A percentile compares a stretch with the other conserved stretches of the same genome.
These are phyloP conservation scores for Lindbergichthys nudifrons DNA, from an alignment of 2,797 vertebrate species.

Conservation along the genomic window DNA sequence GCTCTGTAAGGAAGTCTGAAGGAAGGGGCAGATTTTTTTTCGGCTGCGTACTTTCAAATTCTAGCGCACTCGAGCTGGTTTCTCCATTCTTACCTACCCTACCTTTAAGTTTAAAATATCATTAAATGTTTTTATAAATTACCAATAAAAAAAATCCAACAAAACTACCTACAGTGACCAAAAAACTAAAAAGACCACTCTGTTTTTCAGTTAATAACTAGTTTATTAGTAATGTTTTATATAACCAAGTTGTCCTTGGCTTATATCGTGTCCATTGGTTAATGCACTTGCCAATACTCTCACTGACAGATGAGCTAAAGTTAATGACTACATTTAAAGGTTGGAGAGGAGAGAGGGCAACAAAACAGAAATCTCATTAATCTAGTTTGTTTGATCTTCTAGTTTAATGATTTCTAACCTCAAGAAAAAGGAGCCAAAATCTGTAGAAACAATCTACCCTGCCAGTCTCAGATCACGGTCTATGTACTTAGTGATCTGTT, in stretches of 20 bases:
- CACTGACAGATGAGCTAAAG: background rate
- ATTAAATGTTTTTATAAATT: background rate
- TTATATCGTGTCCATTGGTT: background rate
- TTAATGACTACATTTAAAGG: background rate
- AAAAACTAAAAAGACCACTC: background rate
- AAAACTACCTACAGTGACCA: accelerated
- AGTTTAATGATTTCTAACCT: background rate
- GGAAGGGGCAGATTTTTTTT: no score
- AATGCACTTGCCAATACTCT: background rate
- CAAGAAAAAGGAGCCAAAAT: background rate
- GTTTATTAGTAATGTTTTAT: background rate
- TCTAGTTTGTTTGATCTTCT: background rate
- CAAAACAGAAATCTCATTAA: background rate
- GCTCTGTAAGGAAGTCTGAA: no score
- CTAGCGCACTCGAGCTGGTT: no score
- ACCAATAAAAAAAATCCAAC: background rate
- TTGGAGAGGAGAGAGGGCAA: background rate
- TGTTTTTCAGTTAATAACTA: background rate
- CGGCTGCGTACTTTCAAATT: no score
- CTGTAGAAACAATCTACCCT: background rate
- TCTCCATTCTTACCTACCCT: no score
- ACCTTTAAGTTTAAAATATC: background rate
- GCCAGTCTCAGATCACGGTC: background rate
- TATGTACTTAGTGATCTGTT: background rate
- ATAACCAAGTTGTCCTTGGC: background rate